Evolutionary conservation across 53 echinoderm and acorn worm genomes (phyloP).

Genomic region (Temnopleurus reevesii): DNA sequence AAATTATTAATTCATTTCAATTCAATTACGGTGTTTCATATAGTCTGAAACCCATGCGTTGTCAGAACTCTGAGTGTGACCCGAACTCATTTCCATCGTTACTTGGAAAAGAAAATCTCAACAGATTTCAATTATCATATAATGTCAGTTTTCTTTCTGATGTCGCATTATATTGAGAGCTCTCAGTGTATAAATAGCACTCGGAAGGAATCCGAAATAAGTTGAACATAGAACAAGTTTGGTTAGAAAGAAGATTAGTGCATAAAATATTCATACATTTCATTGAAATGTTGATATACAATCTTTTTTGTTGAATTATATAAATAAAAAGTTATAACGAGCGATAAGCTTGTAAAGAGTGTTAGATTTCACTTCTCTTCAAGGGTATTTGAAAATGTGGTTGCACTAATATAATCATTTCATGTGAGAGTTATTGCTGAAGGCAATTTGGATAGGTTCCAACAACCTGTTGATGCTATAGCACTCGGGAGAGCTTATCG

Average conservation of each 20-base stretch:
- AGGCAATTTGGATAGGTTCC: slow-evolving; percentile 7
- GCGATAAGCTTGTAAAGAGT: too few species aligned
- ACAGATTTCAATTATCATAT: neutral
- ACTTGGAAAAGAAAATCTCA: neutral
- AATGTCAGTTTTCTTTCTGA: neutral
- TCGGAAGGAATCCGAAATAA: too few species aligned
- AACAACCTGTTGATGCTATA: neutral
- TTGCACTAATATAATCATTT: neutral
- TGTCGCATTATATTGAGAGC: too few species aligned
- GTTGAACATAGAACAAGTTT: too few species aligned
- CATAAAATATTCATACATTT: too few species aligned
- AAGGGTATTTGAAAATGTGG: too few species aligned
- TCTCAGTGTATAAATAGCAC: too few species aligned
- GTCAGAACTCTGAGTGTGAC: neutral
- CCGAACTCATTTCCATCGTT: neutral
- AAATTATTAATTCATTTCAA: slow-evolving; percentile 8
- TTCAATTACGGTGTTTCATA: neutral
- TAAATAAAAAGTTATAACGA: too few species aligned
- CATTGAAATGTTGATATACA: too few species aligned
- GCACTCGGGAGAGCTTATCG: neutral
- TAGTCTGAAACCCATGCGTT: neutral
- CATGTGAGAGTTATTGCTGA: neutral
- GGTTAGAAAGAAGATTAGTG: too few species aligned
- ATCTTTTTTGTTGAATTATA: too few species aligned
- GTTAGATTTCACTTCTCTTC: too few species aligned